Evolutionary conservation across 2,888 invertebrate species (phyloP), one percentile per base, ranked within the genome.

Genomic region (Phengaris alcon): DNA sequence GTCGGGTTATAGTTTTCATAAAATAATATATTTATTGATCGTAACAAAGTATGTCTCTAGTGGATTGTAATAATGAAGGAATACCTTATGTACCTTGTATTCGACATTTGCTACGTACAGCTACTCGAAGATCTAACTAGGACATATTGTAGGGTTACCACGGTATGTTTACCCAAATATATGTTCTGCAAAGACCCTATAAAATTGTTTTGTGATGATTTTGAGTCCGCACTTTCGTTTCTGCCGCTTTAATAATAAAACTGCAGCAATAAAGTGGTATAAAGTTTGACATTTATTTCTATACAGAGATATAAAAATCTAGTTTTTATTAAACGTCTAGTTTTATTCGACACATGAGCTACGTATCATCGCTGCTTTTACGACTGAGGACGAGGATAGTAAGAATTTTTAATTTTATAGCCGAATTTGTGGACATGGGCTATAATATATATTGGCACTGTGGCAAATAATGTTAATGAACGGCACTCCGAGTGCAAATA

Each of bases 371-470:
- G 69, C 52, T 82, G 80, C 81, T 78, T 89, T 90, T 90, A 90
- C 89, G 90, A 90, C 82, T 82, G 82, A 77, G 81, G 84, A 82
- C 87, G 86, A 88, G 88, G 89, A 90, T 90, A 64, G 4, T 35
- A 90, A 88, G 90, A 90, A 90, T 90, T 87, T 89, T 90, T 90
- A 90, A 90, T 90, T 88, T 90, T 90, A 90, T 87, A 81, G 84
- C 79, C 80, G 81, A 81, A 15, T 51, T 15, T 48, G 64, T 64
- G 64, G 13, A 64, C 35, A 64, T 12, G 7, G 35, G 35, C 35
- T 15, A 64, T 22, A 22, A 64, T 57, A 15, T 57, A n/a, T 10
- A 10, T 59, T 59, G 9, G 5, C 10, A 59, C 9, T 9, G 9
- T 10, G 10, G 59, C 15, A 15, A 15, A 59, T 59, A 22, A 59